Evolutionary conservation across 2,888 invertebrate genomes (phyloP), one percentile per base, ranked within the genome.

Genomic region (Aphidius colemani): DNA sequence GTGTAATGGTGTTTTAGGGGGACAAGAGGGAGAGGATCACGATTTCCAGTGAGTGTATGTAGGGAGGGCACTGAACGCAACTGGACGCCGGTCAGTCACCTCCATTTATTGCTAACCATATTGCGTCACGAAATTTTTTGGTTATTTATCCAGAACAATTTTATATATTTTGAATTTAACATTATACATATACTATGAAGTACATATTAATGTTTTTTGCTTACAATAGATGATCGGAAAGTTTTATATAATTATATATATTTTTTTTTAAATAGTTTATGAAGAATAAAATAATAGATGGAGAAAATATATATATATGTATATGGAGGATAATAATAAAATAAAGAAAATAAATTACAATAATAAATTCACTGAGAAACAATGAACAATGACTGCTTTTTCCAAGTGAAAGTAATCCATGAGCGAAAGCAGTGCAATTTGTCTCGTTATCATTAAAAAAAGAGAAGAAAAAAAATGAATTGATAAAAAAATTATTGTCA

Each of bases 61-160:
- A 62, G 73, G 74, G 77, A 79, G 80, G 80, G 77, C 79, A 79
- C 79, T 79, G 81, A 81, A 81, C 81, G 81, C 81, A 77, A 78
- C 78, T 80, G 81, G 80, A 80, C 79, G 80, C 66, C 80, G 81
- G 81, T 81, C 81, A 81, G 67, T 81, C 79, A 81, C 81, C 81
- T 80, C 79, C 51, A 50, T 56, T 64, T 49, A 64, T 61, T 64
- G 65, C 67, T 70, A 75, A 77, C 78, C 78, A 79, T 78, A 78
- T 76, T 81, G 79, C 81, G 30, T 30, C 30, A 80, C 81, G 75
- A 81, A 78, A 81, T 81, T 74, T 73, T 73, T 64, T 74, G 71
- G 76, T 46, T 45, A 7, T 46, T 39, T 57, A 9, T 10, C 46
- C 46, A 57, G 51, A 39, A 18, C 13, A 18, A 18, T 18, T 18